phyloP scores from a whole-genome alignment of 2,113 vertebrate genomes.

The Prionailurus viverrinus region DNA sequence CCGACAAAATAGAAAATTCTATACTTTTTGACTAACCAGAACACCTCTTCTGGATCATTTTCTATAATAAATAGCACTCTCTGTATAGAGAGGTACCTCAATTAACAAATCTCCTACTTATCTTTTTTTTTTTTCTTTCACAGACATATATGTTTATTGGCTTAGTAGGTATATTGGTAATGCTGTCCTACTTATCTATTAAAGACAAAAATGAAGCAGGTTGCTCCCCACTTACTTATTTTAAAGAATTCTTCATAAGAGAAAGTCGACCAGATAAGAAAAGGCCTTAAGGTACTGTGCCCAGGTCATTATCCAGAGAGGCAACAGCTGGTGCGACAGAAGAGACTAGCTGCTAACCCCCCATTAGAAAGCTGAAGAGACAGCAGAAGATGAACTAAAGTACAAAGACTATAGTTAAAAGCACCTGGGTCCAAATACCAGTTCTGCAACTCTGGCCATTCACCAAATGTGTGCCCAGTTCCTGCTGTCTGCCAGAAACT shows the following conservation, averaged over 20 bases:
- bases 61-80: not conserved
- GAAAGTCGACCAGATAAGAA: not conserved
- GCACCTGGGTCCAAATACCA: not conserved
- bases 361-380: not conserved
- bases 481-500: not conserved
- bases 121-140: not conserved
- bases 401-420: not conserved
- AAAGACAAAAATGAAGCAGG: not conserved
- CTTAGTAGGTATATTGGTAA: not conserved
- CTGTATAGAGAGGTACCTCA: not conserved
- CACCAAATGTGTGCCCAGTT: not conserved
- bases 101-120: not conserved
- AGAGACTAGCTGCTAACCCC: not conserved
- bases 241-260: not conserved
- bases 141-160: not conserved
- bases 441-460: not conserved
- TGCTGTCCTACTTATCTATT: not conserved
- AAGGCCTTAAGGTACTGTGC: not conserved
- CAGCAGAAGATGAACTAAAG: not conserved
- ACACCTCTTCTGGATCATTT: not conserved
- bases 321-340: not conserved
- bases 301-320: not conserved
- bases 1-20: conserved; percentile 4
- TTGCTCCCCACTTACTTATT: not conserved
- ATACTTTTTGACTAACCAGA: not conserved